Conservation (phyloP, 2,797 vertebrate species). For the Glossophaga mutica region DNA sequence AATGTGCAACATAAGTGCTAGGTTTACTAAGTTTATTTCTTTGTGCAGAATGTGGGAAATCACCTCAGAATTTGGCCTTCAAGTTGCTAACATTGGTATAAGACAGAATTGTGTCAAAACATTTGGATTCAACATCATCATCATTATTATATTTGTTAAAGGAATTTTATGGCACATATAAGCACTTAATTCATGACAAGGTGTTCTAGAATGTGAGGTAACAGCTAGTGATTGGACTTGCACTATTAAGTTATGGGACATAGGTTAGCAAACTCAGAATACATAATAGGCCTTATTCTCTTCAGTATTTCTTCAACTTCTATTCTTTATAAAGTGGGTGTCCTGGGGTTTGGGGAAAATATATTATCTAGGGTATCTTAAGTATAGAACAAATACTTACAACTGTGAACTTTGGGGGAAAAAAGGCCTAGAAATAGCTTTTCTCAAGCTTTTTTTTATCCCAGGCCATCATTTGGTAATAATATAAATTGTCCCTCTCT, state of each 20-base stretch:
- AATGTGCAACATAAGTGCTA: conserved; percentile 65
- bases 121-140: background rate
- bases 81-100: background rate
- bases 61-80: background rate
- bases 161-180: background rate
- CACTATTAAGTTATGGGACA: background rate
- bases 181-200: background rate
- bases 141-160: background rate
- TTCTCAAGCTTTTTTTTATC: background rate
- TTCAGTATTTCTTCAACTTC: background rate
- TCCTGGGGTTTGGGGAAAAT: background rate
- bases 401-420: background rate
- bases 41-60: conserved; percentile 35
- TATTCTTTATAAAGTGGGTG: background rate
- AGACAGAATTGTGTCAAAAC: conserved; percentile 4
- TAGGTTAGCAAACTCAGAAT: background rate
- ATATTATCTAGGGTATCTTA: background rate
- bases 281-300: background rate
- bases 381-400: background rate
- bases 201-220: background rate
- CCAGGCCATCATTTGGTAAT: background rate
- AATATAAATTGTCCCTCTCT: background rate
- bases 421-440: background rate
- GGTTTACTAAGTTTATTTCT: conserved; percentile 66
- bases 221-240: background rate